Base-by-base conservation (phyloP, 2,888 invertebrate genomes). In the Stenodera caucasica region DNA sequence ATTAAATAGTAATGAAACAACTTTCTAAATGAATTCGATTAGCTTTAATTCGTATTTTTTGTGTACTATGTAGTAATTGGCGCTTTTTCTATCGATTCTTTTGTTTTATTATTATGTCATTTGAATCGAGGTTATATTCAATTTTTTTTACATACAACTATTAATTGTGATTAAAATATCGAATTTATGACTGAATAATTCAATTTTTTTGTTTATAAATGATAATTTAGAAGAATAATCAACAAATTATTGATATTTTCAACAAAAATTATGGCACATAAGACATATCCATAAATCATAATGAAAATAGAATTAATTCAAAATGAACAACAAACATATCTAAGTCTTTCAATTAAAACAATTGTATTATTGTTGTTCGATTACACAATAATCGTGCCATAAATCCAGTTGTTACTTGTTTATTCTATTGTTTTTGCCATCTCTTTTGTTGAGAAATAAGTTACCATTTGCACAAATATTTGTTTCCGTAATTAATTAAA, bases 391-490 rank as follows among this genome's bases (percentile, higher is more conserved):
- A 37, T 37, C 2, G 14, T 37, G 14, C 14, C 37, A n/a, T 14
- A n/a, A 37, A 37, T 4, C 4, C 14, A 12, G 12, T 37, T 37
- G 12, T 37, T 37, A 37, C 4, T 37, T 14, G 7, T n/a, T n/a
- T n/a, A n/a, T n/a, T n/a, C n/a, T 37, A 26, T 26, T 26, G 26
- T 5, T 26, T n/a, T 26, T 26, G 26, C 26, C 26, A 26, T 26
- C 5, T 26, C 5, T 26, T 26, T 26, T 26, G 2, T 26, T 26
- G 2, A 4, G 2, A 26, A 26, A 2, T 26, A 26, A 63, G 63
- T 63, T 63, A 63, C 63, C 63, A 63, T 55, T 53, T n/a, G 15
- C 32, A 23, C 53, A 51, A 49, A 35, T 59, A 37, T 7, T 57
- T 40, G 14, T 61, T 50, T 35, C 50, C 58, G 58, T 55, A 57